Conservation (phyloP, 2,888 invertebrate genomes). For the Parthenolecanium corni region DNA sequence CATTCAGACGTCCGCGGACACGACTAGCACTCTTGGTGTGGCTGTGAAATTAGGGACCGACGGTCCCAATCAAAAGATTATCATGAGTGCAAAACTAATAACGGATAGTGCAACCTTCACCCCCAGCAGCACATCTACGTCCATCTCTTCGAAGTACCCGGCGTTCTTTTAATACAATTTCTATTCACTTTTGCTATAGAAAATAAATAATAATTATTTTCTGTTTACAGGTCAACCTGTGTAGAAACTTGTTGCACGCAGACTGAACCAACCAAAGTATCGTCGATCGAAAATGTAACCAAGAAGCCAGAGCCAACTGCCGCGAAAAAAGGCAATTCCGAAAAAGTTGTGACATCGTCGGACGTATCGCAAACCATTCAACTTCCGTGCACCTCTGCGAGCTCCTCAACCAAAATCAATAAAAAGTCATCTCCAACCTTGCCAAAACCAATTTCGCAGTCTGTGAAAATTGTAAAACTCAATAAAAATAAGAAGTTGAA, state of each 20-base stretch:
- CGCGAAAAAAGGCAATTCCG: not conserved
- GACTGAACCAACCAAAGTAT: not conserved
- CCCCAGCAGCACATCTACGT: constrained; percentile 8
- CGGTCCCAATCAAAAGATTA: constrained; percentile 51
- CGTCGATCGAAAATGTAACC: not conserved
- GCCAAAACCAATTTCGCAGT: constrained; percentile 3
- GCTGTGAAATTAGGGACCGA: constrained; percentile 53
- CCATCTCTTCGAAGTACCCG: constrained; percentile 1
- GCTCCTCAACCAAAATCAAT: constrained; percentile 32
- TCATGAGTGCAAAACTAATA: constrained; percentile 52
- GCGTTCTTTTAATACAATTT: not conserved
- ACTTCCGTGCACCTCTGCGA: constrained; percentile 40
- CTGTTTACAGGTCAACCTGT: not conserved
- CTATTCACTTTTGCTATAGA: not conserved
- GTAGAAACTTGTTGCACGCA: not conserved
- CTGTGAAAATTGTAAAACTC: constrained; percentile 18
- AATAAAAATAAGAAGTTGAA: constrained; percentile 15
- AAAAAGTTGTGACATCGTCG: not conserved
- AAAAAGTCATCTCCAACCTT: constrained; percentile 1
- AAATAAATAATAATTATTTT: not conserved
- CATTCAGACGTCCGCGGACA: constrained; percentile 39
- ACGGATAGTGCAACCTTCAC: constrained; percentile 43
- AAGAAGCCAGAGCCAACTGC: not conserved
- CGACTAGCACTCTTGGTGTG: constrained; percentile 40
- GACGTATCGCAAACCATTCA: constrained; percentile 36